Evolutionary conservation across 2,888 invertebrate genomes (phyloP), one percentile per base, ranked within the genome.

Genomic region (Philonicus albiceps): DNA sequence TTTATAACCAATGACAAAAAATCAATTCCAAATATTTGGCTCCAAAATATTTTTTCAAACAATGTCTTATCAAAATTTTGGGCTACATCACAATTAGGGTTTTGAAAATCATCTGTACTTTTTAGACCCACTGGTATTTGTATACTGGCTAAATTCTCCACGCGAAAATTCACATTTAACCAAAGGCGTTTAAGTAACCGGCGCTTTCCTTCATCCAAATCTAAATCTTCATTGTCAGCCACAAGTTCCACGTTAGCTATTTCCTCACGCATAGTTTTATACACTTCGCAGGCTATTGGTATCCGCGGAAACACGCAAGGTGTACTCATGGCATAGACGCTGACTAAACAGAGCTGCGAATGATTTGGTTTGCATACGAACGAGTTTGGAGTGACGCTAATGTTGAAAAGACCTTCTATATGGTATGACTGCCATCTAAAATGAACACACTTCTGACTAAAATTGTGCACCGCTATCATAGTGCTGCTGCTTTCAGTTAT

Each of bases 401-500:
- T 49, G 19, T 27, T 1, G 19, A 85, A 85, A 8, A 49, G 53
- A 30, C 72, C 72, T 19, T 43, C 19, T 30, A 85, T 64, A 22
- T 37, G 0, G 43, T 53, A 85, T 1, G 11, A 31, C 7, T 31
- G 27, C 87, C 87, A 88, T 22, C 72, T 72, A 27, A 73, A 88
- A 27, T 83, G 19, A 64, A 87, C 75, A 27, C 84, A 84, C 4
- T 30, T 31, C 16, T 80, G 22, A 3, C 64, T 55, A 22, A 30
- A 55, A 75, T 88, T 88, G 31, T 87, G 87, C 1, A 86, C 84
- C 0, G 86, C 43, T 22, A 88, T 53, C 87, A 88, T 88, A 74
- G 31, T 74, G 13, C 37, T 86, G 55, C 78, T 84, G 6, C 1
- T 74, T 75, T 55, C 80, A 6, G 34, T 43, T n/a, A 84, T 49